These are phyloP conservation scores for Agelaius tricolor DNA, from an alignment of 2,113 vertebrate species.

Conservation along the genomic window DNA sequence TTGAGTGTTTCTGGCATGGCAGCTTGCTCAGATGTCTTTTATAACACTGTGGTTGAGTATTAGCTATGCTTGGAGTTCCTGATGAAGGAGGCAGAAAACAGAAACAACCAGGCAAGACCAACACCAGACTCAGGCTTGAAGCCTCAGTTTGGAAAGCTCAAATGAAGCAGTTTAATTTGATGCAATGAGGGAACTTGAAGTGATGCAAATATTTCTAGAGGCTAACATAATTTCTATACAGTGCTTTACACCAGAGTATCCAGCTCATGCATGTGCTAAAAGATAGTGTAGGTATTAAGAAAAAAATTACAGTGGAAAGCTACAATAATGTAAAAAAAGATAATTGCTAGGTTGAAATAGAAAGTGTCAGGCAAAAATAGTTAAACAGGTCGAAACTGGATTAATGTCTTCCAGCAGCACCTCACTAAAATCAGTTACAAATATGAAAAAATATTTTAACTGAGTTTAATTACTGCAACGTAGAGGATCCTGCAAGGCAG, in stretches of 20 bases:
- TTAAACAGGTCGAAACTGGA: background rate
- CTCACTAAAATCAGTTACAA: constrained; percentile 13
- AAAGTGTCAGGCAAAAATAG: constrained; percentile 1
- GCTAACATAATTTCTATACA: background rate
- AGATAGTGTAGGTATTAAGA: background rate
- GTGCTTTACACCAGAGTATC: background rate
- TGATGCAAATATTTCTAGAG: background rate
- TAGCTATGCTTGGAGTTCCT: background rate
- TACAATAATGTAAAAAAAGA: background rate
- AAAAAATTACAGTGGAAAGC: background rate
- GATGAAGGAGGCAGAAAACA: background rate
- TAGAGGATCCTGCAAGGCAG: background rate
- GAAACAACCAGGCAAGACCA: background rate
- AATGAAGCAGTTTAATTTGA: background rate
- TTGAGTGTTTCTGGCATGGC: background rate
- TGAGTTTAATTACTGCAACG: constrained; percentile 6
- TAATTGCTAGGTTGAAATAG: background rate
- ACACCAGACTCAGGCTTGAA: background rate
- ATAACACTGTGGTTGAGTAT: background rate
- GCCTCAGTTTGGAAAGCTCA: background rate
- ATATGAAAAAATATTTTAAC: background rate
- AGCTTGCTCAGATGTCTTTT: background rate
- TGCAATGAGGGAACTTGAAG: background rate
- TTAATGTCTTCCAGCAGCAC: background rate
- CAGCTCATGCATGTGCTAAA: background rate